These are phyloP conservation scores for Pluvialis apricaria DNA, from an alignment of 2,113 vertebrate species.

Conservation along the genomic window DNA sequence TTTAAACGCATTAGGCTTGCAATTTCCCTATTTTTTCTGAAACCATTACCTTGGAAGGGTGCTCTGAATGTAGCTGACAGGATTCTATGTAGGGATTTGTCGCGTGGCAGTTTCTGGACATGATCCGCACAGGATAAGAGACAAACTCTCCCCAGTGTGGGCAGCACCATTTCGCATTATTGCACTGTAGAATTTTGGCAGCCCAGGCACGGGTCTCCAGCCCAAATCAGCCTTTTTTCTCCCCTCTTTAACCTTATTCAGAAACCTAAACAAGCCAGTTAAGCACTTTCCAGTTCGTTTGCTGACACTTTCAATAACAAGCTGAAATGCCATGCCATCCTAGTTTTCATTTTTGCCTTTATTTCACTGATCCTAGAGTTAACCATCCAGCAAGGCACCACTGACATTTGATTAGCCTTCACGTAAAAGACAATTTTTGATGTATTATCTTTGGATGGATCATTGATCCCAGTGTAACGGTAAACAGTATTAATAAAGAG, in stretches of 20 bases:
- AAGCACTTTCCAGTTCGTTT: not conserved
- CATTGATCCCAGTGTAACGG: not conserved
- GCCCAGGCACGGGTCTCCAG: not conserved
- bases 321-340: not conserved
- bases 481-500: not conserved
- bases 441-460: not conserved
- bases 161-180: fast-evolving
- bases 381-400: fast-evolving
- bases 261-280: not conserved
- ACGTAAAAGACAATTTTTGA: not conserved
- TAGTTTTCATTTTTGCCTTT: not conserved
- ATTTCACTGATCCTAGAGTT: not conserved
- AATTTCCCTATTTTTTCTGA: not conserved
- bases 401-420: not conserved
- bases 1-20: not conserved
- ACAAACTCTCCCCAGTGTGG: not conserved
- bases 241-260: not conserved
- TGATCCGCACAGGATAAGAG: fast-evolving
- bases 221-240: not conserved
- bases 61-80: not conserved
- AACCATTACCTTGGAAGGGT: not conserved
- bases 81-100: not conserved
- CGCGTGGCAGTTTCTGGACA: not conserved
- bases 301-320: not conserved
- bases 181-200: not conserved